These are phyloP conservation scores for Sinodicranocentrus sp. DNA, from an alignment of 2,888 invertebrate genomes.

Conservation along the genomic window DNA sequence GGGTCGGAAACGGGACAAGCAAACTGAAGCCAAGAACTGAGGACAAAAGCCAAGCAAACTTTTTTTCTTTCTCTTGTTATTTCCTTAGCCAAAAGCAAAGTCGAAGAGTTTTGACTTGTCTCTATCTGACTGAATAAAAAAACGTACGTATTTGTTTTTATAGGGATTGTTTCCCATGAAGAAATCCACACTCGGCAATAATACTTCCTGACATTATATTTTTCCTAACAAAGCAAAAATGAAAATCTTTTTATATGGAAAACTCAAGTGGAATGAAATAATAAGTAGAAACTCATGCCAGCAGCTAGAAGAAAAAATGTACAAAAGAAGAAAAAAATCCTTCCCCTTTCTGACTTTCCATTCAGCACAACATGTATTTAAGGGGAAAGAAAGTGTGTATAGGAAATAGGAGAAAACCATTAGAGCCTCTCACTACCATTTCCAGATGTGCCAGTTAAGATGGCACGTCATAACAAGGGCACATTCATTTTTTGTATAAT, in stretches of 20 bases:
- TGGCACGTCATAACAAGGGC: not conserved
- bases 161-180: not conserved
- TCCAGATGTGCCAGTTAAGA: slow-evolving; percentile 42
- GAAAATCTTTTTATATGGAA: slow-evolving; percentile 36
- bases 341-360: slow-evolving; percentile 20
- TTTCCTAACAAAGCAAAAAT: slow-evolving; percentile 18
- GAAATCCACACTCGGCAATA: slow-evolving; percentile 25
- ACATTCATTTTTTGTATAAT: not conserved
- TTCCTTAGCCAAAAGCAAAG: too few relatives aligned
- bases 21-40: not conserved
- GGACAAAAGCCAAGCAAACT: slow-evolving; percentile 8
- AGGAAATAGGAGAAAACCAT: slow-evolving; percentile 37
- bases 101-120: too few relatives aligned
- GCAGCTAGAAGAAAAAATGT: slow-evolving; percentile 10
- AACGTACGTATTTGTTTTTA: not conserved
- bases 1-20: too few relatives aligned
- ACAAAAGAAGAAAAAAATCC: not conserved
- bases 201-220: slow-evolving; percentile 42
- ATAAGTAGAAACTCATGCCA: slow-evolving; percentile 46
- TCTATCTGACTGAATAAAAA: too few relatives aligned
- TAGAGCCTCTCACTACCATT: slow-evolving; percentile 23
- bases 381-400: slow-evolving; percentile 31
- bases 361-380: slow-evolving; percentile 17
- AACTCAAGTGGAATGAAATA: slow-evolving; percentile 47
- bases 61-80: slow-evolving; percentile 1